Conservation (phyloP, 2,888 invertebrate genomes). For the Anthrax anthrax region DNA sequence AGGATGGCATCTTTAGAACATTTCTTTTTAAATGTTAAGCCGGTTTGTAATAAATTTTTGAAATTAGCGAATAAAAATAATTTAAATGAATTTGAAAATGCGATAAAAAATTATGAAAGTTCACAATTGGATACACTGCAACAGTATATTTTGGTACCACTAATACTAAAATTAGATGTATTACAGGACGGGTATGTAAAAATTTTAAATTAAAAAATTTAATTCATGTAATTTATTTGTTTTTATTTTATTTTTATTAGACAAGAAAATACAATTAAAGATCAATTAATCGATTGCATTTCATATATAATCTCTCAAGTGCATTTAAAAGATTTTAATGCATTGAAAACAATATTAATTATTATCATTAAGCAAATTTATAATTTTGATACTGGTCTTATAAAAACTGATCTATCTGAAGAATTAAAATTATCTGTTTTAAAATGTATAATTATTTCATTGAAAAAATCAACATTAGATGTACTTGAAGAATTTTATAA, state of each 20-base stretch:
- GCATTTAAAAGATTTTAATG: slow-evolving; percentile 23
- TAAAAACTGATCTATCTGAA: slow-evolving; percentile 24
- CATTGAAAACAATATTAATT: slow-evolving; percentile 24
- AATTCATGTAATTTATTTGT: too few species aligned
- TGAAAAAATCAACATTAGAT: slow-evolving; percentile 28
- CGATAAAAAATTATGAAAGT: slow-evolving; percentile 21
- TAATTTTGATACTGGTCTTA: slow-evolving; percentile 17
- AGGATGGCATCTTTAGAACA: slow-evolving; percentile 20
- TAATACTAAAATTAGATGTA: slow-evolving; percentile 27
- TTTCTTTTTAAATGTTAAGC: slow-evolving; percentile 24
- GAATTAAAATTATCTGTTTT: slow-evolving; percentile 29
- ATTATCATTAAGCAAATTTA: slow-evolving; percentile 26
- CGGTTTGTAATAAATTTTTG: slow-evolving; percentile 25
- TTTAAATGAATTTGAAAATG: slow-evolving; percentile 18
- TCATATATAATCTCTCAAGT: slow-evolving; percentile 14
- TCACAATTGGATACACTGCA: slow-evolving; percentile 25
- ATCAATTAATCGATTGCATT: neutral
- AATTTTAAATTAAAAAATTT: too few species aligned
- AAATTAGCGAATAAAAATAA: slow-evolving; percentile 20
- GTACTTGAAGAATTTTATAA: slow-evolving; percentile 41
- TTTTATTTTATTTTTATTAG: neutral
- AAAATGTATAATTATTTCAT: slow-evolving; percentile 21
- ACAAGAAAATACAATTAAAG: neutral
- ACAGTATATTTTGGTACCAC: slow-evolving; percentile 25
- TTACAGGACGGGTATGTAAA: slow-evolving; percentile 19